Conservation (phyloP, 2,113 vertebrate genomes). For the Plecotus auritus region DNA sequence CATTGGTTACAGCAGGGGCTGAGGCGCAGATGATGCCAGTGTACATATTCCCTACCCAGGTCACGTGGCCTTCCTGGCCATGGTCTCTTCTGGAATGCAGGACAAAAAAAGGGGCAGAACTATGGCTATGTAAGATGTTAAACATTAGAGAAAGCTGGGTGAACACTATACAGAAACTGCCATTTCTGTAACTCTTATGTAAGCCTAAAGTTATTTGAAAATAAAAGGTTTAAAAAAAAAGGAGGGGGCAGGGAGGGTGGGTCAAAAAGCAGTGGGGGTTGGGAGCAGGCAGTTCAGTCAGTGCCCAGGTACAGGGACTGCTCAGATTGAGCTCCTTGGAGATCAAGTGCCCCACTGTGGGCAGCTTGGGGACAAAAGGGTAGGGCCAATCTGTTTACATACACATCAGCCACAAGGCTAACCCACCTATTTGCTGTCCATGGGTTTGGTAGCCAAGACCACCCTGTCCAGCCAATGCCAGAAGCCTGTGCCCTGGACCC, state of each 20-base stretch:
- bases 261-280: background rate
- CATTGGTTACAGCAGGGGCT: background rate
- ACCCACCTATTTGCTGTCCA: background rate
- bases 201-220: background rate
- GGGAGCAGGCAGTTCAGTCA: background rate
- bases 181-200: background rate
- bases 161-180: background rate
- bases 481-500: background rate
- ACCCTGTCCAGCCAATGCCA: background rate
- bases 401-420: background rate
- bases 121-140: background rate
- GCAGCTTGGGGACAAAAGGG: background rate
- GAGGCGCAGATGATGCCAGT: background rate
- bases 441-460: background rate
- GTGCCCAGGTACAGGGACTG: background rate
- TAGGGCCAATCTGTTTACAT: background rate
- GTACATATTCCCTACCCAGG: background rate
- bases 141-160: background rate
- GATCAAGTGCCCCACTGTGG: constrained; percentile 15
- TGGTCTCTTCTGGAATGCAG: background rate
- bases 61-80: background rate
- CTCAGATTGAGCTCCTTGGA: background rate
- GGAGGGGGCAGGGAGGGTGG: too few species aligned
- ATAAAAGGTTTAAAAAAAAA: background rate
- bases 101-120: background rate